Base-by-base conservation (phyloP, 2,797 vertebrate species). In the Zonotrichia albicollis region DNA sequence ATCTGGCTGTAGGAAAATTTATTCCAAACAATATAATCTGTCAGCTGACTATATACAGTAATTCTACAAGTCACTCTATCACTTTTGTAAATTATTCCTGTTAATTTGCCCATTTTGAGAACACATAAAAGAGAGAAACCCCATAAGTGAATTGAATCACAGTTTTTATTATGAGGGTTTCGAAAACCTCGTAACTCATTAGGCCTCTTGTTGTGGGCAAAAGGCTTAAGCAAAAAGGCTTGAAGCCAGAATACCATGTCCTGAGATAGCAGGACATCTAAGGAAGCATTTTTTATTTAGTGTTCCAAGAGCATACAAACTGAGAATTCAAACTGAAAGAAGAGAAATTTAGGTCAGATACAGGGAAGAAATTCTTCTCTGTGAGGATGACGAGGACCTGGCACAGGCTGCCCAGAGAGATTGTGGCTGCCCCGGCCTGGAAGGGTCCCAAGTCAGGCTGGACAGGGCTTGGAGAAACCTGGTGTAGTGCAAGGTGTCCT, bases 11-110 rank as follows among this genome's bases (percentile, higher is more conserved):
- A 91, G 70, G 89, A 82, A 91, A 84, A 89, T 93, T 90, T 90
- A 93, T 94, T 96, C 94, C 89, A 95, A 96, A 95, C 90, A 87
- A 87, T 89, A 43, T 84, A 90, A 96, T 90, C 93, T 87, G 86
- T 95, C 91, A 96, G 91, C 76, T 90, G 95, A 91, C 84, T 18
- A 5, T 64, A 73, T 53, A 92, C 83, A 94, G 91, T 92, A 97
- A 97, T 94, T 97, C 95, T 82, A 64, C 4, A 0, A 82, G 91
- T 92, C 81, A 89, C 64, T 94, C 86, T 90, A 84, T 95, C 88
- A 84, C 80, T 96, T 96, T 54, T 84, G 65, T 92, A 95, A 95
- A 92, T 85, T 87, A 96, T 88, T 95, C 91, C 78, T 86, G 66
- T 77, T 90, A 84, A 74, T 82, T 72, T 90, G 78, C 53, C 84